Conservation (phyloP, 1,140 invertebrate species). For the Leptinotarsa texana region DNA sequence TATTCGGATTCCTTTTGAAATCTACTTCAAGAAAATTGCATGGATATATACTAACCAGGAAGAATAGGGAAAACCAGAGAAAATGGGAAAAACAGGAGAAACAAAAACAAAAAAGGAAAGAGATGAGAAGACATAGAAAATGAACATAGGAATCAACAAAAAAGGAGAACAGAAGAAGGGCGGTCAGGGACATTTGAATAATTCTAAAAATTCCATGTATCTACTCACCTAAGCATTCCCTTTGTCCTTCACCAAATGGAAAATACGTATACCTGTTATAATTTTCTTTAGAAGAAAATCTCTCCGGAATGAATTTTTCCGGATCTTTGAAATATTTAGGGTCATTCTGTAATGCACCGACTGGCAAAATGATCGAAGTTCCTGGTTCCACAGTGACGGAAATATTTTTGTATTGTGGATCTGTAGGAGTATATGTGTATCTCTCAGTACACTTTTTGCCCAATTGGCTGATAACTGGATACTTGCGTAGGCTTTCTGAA, state of each 20-base stretch:
- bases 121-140: fast-evolving
- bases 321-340: slow-evolving; percentile 18
- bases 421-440: slow-evolving; percentile 13
- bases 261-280: slow-evolving; percentile 7
- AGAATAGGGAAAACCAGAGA: too few relatives aligned
- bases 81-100: too few relatives aligned
- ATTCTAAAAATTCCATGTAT: not conserved
- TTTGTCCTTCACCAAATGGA: slow-evolving; percentile 25
- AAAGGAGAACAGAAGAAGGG: too few relatives aligned
- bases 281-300: slow-evolving; percentile 10
- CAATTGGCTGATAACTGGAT: not conserved
- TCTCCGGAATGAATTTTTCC: slow-evolving; percentile 19
- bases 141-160: too few relatives aligned
- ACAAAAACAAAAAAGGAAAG: too few relatives aligned
- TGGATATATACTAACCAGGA: too few relatives aligned
- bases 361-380: slow-evolving; percentile 3
- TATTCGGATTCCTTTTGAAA: too few relatives aligned
- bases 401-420: slow-evolving; percentile 17
- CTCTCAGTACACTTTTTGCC: slow-evolving; percentile 23
- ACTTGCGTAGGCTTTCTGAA: slow-evolving; percentile 14
- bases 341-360: slow-evolving; percentile 10
- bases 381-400: slow-evolving; percentile 15
- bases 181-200: too few relatives aligned
- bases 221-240: slow-evolving; percentile 23
- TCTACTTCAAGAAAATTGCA: too few relatives aligned